Evolutionary conservation across 2,113 vertebrate genomes (phyloP).

Genomic region (Cyprinodon brontotheroides): DNA sequence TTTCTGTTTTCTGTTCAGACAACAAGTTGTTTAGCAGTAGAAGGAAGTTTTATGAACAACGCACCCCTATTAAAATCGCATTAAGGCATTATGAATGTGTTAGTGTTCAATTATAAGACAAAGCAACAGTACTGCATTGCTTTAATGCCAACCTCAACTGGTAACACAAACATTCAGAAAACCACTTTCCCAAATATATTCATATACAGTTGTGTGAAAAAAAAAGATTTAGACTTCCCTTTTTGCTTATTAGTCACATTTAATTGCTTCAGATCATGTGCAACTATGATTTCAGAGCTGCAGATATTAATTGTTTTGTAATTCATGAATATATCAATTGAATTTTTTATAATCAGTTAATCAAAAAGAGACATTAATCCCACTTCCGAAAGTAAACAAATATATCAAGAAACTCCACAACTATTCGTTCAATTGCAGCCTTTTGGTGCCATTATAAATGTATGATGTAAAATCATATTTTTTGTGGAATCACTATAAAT

Average conservation of each 20-base stretch:
- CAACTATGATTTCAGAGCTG: too few species aligned
- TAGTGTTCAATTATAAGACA: conserved; percentile 48
- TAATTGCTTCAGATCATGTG: background rate
- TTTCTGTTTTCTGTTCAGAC: conserved; percentile 30
- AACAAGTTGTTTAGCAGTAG: conserved; percentile 44
- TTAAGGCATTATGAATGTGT: conserved; percentile 77
- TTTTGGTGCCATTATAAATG: too few species aligned
- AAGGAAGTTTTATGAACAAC: conserved; percentile 17
- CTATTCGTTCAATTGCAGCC: too few species aligned
- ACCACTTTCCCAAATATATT: conserved; percentile 31
- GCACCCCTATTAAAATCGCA: conserved; percentile 35
- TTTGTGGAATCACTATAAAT: too few species aligned
- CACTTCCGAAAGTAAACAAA: too few species aligned
- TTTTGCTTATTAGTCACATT: background rate
- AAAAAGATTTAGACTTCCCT: background rate
- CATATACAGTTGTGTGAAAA: conserved; percentile 14
- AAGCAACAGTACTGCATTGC: conserved; percentile 44
- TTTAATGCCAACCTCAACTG: conserved; percentile 37
- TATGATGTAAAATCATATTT: too few species aligned
- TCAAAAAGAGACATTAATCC: too few species aligned
- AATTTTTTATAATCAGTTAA: too few species aligned
- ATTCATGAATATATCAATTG: too few species aligned
- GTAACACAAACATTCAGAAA: conserved; percentile 26
- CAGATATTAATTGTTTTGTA: too few species aligned
- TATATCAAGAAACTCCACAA: too few species aligned